Percentiles rank a stretch among this genome's conserved stretches.
Evolutionary conservation across 1,140 invertebrate genomes (phyloP).

Genomic region (Bombus impatiens): DNA sequence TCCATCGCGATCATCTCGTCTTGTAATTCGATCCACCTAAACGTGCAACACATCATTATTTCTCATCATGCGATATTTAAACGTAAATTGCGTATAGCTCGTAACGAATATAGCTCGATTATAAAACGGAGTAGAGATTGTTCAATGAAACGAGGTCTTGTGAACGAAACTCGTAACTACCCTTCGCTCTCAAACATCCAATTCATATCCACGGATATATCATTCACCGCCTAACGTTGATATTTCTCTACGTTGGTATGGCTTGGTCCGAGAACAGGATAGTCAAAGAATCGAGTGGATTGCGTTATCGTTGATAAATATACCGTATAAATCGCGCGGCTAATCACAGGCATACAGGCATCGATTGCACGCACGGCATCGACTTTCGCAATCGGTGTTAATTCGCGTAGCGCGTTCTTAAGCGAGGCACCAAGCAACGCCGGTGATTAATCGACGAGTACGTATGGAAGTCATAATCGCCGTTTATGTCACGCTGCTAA

Average conservation of each 20-base stretch:
- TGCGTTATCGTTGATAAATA: slow-evolving; percentile 16
- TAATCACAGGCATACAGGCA: slow-evolving; percentile 3
- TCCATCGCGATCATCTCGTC: too few relatives aligned
- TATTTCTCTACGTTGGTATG: neutral
- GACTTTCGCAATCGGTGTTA: slow-evolving; percentile 45
- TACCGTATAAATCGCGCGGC: neutral
- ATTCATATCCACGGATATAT: neutral
- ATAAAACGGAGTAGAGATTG: neutral
- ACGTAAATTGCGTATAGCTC: neutral
- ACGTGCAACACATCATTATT: too few relatives aligned
- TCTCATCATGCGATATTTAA: too few relatives aligned
- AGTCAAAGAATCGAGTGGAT: neutral
- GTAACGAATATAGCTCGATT: neutral
- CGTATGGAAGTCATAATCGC: slow-evolving; percentile 57
- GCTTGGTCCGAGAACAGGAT: neutral
- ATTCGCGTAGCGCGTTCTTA: slow-evolving; percentile 41
- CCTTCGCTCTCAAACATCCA: neutral
- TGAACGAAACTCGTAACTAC: neutral
- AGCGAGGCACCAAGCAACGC: neutral
- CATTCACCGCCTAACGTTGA: neutral
- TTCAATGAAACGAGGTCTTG: neutral
- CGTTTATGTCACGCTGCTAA: slow-evolving; percentile 53
- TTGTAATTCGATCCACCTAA: too few relatives aligned
- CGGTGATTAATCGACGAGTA: slow-evolving; percentile 50
- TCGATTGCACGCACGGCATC: neutral